Base-by-base conservation (phyloP, 2,113 vertebrate species). In the Rana temporaria region DNA sequence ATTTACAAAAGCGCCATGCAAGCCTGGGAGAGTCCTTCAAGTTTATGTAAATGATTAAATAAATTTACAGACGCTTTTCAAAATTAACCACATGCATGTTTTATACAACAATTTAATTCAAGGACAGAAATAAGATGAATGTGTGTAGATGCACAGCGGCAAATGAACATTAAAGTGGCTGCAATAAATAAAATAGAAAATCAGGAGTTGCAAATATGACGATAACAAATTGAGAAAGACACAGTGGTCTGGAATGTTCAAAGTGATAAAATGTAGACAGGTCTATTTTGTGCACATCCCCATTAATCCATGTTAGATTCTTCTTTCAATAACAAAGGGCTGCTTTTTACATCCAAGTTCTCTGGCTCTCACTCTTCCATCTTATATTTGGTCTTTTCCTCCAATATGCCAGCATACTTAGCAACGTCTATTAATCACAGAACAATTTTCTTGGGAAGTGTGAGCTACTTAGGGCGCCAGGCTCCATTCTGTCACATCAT, bases 401-500 rank as follows among this genome's bases (percentile, higher is more conserved):
- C 53, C 38, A n/a, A 32, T 76, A 38, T 68, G 53, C 72, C 53
- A 42, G 26, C 8, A 12, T 59, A 68, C 72, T 57, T 76, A 83
- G 81, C 81, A 83, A 83, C 32, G 63, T 20, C 72, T 76, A 52
- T 68, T 76, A 75, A 75, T 83, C 81, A 67, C 19, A 60, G 72
- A 76, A 76, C 63, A 67, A 83, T 76, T 76, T 67, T 59, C 81
- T 83, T 67, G 32, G 53, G 72, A 76, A 67, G 72, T 76, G 81
- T 59, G 81, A 83, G 55, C 32, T 34, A 69, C 63, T 66, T 38
- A 74, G 78, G 60, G 71, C 32, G 70, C 80, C 80, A 74, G 75
- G 62, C 70, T 76, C 59, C 71, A 68, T 76, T 76, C 56, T 75
- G 64, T 56, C 81, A 83, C 81, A 83, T 83, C 71, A 76, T 83